phyloP scores from a whole-genome alignment of 2,888 invertebrate genomes.

The Aleiodes leptofemur region DNA sequence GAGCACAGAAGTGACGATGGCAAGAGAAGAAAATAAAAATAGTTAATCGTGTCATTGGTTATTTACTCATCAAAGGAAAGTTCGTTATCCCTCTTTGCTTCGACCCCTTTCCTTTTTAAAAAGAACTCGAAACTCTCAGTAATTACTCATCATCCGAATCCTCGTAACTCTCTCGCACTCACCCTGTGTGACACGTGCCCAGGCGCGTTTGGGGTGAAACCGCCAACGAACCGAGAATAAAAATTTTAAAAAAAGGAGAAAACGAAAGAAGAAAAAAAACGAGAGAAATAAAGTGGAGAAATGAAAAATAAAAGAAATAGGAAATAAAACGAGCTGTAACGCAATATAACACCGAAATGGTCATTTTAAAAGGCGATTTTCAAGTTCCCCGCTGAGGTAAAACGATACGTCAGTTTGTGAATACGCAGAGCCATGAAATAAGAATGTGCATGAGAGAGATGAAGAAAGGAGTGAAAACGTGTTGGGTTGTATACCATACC shows the following conservation, averaged over 20 bases:
- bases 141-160: constrained; percentile 40
- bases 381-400: constrained; percentile 7
- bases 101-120: constrained; percentile 32
- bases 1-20: not conserved
- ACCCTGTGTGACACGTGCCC: constrained; percentile 38
- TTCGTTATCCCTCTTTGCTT: constrained; percentile 18
- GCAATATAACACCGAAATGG: constrained; percentile 29
- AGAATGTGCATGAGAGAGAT: not conserved
- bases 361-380: constrained; percentile 21
- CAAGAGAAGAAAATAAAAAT: not conserved
- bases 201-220: constrained; percentile 25
- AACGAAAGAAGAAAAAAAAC: not conserved
- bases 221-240: constrained; percentile 39
- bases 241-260: constrained; percentile 8
- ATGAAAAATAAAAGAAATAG: not conserved
- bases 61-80: constrained; percentile 26
- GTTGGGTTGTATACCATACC: constrained; percentile 6
- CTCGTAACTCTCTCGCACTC: constrained; percentile 29
- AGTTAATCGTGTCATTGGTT: constrained; percentile 37
- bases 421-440: constrained; percentile 10
- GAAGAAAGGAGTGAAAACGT: not conserved
- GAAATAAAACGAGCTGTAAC: not conserved
- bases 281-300: not conserved
- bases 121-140: constrained; percentile 59
- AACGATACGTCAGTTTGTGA: constrained; percentile 22